These are phyloP conservation scores for Chamaetylas fuelleborni DNA, from an alignment of 2,113 vertebrate species.

Conservation along the genomic window DNA sequence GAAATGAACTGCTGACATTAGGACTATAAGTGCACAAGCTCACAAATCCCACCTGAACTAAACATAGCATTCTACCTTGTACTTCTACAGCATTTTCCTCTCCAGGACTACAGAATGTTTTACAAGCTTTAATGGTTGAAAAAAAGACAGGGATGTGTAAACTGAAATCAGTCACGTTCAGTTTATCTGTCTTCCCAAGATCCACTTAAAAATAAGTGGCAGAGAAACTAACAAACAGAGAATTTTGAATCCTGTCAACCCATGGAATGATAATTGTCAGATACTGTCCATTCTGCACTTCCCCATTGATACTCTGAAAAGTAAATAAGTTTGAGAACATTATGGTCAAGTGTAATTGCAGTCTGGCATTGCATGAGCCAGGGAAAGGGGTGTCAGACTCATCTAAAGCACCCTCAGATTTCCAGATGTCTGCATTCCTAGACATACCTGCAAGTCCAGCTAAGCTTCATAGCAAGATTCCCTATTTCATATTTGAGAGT, in stretches of 20 bases:
- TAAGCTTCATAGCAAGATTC: background rate
- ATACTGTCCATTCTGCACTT: background rate
- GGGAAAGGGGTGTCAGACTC: background rate
- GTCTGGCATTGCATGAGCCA: background rate
- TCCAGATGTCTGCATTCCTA: background rate
- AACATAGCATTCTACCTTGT: background rate
- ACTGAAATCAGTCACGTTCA: background rate
- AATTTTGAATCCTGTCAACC: background rate
- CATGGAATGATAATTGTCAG: background rate
- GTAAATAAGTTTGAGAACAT: background rate
- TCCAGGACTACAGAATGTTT: background rate
- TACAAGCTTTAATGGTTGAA: background rate
- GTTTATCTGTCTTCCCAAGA: background rate
- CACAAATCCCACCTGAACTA: background rate
- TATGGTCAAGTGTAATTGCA: background rate
- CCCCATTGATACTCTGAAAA: background rate
- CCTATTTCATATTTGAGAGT: background rate
- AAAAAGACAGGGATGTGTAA: background rate
- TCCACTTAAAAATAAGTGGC: background rate
- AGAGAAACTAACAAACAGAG: background rate
- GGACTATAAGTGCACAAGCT: background rate
- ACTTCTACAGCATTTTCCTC: background rate
- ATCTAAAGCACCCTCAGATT: background rate
- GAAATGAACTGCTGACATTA: constrained; percentile 8
- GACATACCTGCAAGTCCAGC: background rate